Evolutionary conservation across 1,140 invertebrate species (phyloP).

Genomic region (Drosophila lowei): DNA sequence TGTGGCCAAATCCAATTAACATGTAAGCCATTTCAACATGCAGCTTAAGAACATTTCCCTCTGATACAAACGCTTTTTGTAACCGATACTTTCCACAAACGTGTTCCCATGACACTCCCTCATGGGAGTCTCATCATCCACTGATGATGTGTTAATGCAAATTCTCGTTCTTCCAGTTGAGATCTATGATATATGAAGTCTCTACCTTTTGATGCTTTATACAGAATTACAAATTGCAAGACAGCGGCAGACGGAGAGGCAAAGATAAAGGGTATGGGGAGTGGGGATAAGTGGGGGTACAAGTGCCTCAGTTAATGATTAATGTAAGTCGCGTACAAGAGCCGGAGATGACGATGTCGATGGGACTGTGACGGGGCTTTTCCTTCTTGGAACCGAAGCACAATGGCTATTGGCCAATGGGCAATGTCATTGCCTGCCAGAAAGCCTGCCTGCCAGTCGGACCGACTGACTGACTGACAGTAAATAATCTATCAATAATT

Average conservation of each 20-base stretch:
- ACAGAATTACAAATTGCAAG: slow-evolving; percentile 74
- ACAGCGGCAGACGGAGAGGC: neutral
- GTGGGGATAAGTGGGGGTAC: neutral
- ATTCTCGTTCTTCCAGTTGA: slow-evolving; percentile 38
- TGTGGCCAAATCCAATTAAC: no score
- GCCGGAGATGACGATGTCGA: slow-evolving; percentile 45
- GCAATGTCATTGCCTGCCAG: slow-evolving; percentile 52
- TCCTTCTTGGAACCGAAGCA: slow-evolving; percentile 64
- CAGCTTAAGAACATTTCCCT: no score
- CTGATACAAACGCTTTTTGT: neutral
- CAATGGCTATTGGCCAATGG: slow-evolving; percentile 60
- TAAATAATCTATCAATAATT: slow-evolving; percentile 82
- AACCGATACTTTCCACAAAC: neutral
- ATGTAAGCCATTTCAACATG: no score
- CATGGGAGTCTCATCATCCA: neutral
- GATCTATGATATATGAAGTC: slow-evolving; percentile 55
- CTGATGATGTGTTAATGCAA: slow-evolving; percentile 43
- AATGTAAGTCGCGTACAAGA: slow-evolving; percentile 77
- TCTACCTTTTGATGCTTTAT: slow-evolving; percentile 41
- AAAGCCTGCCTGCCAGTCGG: slow-evolving; percentile 13
- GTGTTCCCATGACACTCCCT: neutral
- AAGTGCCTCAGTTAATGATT: slow-evolving; percentile 67
- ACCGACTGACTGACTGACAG: slow-evolving; percentile 66
- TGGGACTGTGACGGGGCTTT: slow-evolving; percentile 60
- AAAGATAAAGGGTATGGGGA: neutral